Base-by-base conservation (phyloP, 2,113 vertebrate genomes). In the Etheostoma spectabile region DNA sequence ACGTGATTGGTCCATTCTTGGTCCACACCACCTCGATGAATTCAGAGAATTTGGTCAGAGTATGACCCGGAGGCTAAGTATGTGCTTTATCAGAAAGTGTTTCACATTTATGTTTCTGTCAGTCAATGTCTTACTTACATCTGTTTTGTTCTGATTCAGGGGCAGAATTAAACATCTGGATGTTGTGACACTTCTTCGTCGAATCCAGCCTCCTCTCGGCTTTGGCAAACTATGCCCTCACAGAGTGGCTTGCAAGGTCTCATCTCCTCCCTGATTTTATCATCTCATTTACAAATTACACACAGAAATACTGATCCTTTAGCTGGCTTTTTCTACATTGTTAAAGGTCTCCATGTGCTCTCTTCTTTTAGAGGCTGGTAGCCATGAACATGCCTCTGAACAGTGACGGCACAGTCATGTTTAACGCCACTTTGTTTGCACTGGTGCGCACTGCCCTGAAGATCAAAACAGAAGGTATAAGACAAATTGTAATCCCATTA, bases 361-460 rank as follows among this genome's bases (percentile, higher is more conserved):
- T 89, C 86, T 60, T 55, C 90, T 94, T 89, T 51, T 95, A 99
- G 98, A 96, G 98, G 86, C 93, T 99, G 74, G 98, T 99, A 66
- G 97, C 98, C 87, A 99, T 99, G 98, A 99, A 99, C 93, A 99
- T 99, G 98, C 98, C 98, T 61, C 96, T 99, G 49, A 99, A 99
- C 94, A 99, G 97, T 52, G 98, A 99, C 3, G 98, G 98, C 77
- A 99, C 98, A 0, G 98, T 99, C 88, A 99, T 99, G 98, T 99
- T 99, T 88, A 99, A 99, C 7, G 98, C 98, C 75, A 99, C 98
- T 35, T 91, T 99, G 69, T 99, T 99, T 93, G 98, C 98, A 59
- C 93, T 99, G 92, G 98, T 99, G 87, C 96, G 98, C 85, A 99
- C 98, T 0, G 97, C 98, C 79, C 93, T 99, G 67, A 99, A 99